These are phyloP conservation scores for Epicauta chinensis DNA, from an alignment of 1,140 invertebrate species.

Conservation along the genomic window DNA sequence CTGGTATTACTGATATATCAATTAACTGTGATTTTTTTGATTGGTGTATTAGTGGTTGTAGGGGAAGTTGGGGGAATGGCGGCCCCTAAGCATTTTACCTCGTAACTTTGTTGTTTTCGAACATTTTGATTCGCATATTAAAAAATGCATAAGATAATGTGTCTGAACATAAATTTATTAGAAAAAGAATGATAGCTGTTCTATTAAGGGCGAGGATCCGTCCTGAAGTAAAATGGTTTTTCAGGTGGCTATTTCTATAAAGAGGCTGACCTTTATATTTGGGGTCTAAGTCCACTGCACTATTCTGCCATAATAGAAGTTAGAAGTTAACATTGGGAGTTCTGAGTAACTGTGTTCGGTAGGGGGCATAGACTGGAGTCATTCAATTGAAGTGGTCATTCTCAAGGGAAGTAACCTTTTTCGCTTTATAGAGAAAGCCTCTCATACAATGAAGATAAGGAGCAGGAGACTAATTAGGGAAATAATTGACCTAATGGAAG, in stretches of 20 bases:
- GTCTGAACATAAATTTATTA: no score
- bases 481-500: conserved; percentile 55
- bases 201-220: conserved; percentile 48
- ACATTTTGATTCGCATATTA: no score
- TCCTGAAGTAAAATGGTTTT: conserved; percentile 19
- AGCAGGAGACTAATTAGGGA: conserved; percentile 48
- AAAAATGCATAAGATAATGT: no score
- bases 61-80: no score
- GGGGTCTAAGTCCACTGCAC: conserved; percentile 53
- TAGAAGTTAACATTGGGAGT: conserved; percentile 48
- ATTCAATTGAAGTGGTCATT: conserved; percentile 52
- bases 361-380: conserved; percentile 49
- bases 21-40: no score
- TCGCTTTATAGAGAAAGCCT: conserved; percentile 41
- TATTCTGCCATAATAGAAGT: conserved; percentile 51
- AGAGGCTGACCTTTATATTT: conserved; percentile 51
- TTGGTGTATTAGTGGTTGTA: no score
- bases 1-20: no score
- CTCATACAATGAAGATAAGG: conserved; percentile 51
- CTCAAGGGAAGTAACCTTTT: conserved; percentile 43
- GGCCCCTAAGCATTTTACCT: no score
- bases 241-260: conserved; percentile 46
- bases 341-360: conserved; percentile 51
- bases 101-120: no score
- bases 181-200: conserved; percentile 56